Percentiles rank a stretch among this genome's conserved stretches.
Conservation (phyloP, 2,113 vertebrate species). For the Paralichthys olivaceus region DNA sequence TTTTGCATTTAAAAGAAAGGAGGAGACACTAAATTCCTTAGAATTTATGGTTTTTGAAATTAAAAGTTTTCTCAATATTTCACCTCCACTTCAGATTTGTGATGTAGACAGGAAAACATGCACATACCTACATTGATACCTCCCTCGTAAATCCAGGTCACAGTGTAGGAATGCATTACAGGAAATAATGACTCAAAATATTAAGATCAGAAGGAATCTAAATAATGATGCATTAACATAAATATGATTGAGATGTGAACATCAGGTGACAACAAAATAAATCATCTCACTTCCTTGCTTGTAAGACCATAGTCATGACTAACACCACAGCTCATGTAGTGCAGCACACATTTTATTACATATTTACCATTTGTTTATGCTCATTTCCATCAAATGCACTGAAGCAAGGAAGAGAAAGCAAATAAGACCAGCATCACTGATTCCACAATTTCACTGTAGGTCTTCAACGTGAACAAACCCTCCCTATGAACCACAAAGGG, state of each 20-base stretch:
- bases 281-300: slow-evolving; percentile 5
- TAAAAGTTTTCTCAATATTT: slow-evolving; percentile 61
- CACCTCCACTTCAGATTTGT: slow-evolving; percentile 40
- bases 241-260: slow-evolving; percentile 52
- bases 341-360: slow-evolving; percentile 45
- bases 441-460: slow-evolving; percentile 25
- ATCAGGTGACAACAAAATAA: slow-evolving; percentile 10
- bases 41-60: slow-evolving; percentile 68
- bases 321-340: slow-evolving; percentile 19
- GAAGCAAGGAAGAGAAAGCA: slow-evolving; percentile 9
- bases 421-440: slow-evolving; percentile 34
- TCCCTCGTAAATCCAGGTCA: not conserved
- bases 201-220: slow-evolving; percentile 45
- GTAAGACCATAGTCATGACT: not conserved
- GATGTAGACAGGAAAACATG: slow-evolving; percentile 5
- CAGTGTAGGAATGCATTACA: slow-evolving; percentile 50
- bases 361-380: slow-evolving; percentile 42
- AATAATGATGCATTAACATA: slow-evolving; percentile 19
- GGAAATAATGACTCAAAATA: slow-evolving; percentile 52
- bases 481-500: slow-evolving; percentile 41
- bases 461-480: slow-evolving; percentile 46
- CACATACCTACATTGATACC: not conserved
- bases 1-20: slow-evolving; percentile 79
- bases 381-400: not conserved
- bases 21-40: slow-evolving; percentile 46